Evolutionary conservation across 2,888 invertebrate genomes (phyloP).

Genomic region (Tinea trinotella): DNA sequence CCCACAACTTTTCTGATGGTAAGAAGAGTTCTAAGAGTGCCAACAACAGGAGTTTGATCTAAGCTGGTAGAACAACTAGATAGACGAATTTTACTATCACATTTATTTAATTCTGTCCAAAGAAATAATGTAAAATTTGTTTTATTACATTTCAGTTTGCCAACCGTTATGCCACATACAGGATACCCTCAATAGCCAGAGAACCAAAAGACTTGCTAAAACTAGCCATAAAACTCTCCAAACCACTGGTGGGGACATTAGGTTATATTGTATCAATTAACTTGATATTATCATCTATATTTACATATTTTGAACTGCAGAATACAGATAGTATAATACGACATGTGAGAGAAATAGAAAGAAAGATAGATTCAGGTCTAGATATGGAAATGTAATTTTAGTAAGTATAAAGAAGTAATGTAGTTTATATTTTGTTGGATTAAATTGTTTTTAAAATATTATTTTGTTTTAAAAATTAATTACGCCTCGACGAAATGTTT

Average conservation of each 20-base stretch:
- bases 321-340: slow-evolving; percentile 51
- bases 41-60: too few species aligned
- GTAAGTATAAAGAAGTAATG: not conserved
- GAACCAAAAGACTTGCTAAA: slow-evolving; percentile 68
- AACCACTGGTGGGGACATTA: slow-evolving; percentile 63
- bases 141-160: slow-evolving; percentile 73
- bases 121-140: not conserved
- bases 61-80: too few species aligned
- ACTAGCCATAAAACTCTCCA: slow-evolving; percentile 65
- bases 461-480: not conserved
- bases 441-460: not conserved
- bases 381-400: not conserved
- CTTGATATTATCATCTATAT: slow-evolving; percentile 60
- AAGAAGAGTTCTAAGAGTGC: too few species aligned
- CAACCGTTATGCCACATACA: slow-evolving; percentile 72
- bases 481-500: too few species aligned
- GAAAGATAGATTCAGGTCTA: slow-evolving; percentile 26
- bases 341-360: slow-evolving; percentile 51
- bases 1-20: too few species aligned
- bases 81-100: too few species aligned
- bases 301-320: slow-evolving; percentile 76
- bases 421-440: not conserved
- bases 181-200: slow-evolving; percentile 74
- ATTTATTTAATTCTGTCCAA: not conserved
- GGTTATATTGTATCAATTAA: slow-evolving; percentile 64